phyloP scores from a whole-genome alignment of 1,140 invertebrate species.

The Sinella curviseta region DNA sequence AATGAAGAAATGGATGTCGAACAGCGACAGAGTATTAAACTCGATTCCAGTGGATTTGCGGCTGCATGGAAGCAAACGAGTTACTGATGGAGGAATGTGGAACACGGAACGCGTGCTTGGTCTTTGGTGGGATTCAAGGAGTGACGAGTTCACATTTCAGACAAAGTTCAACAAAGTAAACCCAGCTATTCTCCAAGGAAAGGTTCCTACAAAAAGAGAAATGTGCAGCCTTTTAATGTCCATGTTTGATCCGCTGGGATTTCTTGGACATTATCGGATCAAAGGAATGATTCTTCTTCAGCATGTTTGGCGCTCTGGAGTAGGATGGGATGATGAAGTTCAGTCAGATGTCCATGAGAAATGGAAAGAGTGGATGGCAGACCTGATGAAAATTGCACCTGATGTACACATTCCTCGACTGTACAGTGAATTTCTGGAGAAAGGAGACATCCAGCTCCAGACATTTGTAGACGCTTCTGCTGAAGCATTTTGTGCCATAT shows the following conservation, averaged over 20 bases:
- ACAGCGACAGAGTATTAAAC: no score
- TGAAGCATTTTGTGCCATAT: slow-evolving; percentile 50
- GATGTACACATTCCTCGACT: slow-evolving; percentile 23
- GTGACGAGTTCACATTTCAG: slow-evolving; percentile 6
- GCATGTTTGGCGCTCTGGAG: slow-evolving; percentile 34
- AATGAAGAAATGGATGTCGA: no score
- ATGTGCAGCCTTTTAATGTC: background rate
- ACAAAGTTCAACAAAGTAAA: slow-evolving; percentile 14
- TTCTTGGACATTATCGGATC: slow-evolving; percentile 27
- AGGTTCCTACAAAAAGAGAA: slow-evolving; percentile 34
- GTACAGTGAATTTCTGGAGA: background rate
- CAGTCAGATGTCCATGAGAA: background rate
- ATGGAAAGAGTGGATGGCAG: slow-evolving; percentile 43
- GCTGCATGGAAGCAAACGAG: no score
- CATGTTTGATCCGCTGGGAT: slow-evolving; percentile 37
- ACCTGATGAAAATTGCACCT: background rate
- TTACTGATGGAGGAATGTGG: no score
- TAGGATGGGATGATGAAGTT: slow-evolving; percentile 45
- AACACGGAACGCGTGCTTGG: slow-evolving; percentile 34
- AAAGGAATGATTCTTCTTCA: slow-evolving; percentile 38
- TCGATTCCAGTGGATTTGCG: no score
- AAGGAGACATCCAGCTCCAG: slow-evolving; percentile 42
- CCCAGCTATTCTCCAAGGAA: slow-evolving; percentile 1
- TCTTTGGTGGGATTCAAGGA: slow-evolving; percentile 11
- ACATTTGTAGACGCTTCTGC: slow-evolving; percentile 52